Percentiles rank a stretch among this genome's conserved stretches.
Conservation (phyloP, 2,888 invertebrate genomes). For the Hoplodrina blanda region DNA sequence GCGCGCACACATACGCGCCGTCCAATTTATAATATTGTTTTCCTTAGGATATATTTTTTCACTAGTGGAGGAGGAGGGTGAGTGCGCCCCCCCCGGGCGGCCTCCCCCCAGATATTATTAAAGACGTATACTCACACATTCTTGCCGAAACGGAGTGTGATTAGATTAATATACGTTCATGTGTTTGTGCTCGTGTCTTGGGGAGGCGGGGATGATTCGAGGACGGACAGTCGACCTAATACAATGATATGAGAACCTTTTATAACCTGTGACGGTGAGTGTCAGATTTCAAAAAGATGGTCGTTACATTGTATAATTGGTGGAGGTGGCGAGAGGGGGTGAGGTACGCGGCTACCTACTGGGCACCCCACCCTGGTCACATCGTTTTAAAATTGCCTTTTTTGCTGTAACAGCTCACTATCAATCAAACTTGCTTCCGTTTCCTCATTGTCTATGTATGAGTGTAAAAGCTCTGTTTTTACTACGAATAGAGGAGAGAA, state of each 20-base stretch:
- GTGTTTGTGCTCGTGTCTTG: slow-evolving; percentile 69
- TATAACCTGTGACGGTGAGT: slow-evolving; percentile 63
- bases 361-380: background rate
- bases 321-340: background rate
- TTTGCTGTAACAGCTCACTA: slow-evolving; percentile 5
- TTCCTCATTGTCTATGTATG: slow-evolving; percentile 24
- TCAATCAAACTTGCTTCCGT: slow-evolving; percentile 28
- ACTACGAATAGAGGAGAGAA: background rate
- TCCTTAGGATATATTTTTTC: slow-evolving; percentile 90
- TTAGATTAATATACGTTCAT: slow-evolving; percentile 88
- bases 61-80: slow-evolving; percentile 82
- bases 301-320: slow-evolving; percentile 49
- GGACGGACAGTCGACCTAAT: slow-evolving; percentile 69
- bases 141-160: slow-evolving; percentile 87
- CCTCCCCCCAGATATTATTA: slow-evolving; percentile 89
- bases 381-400: slow-evolving; percentile 29
- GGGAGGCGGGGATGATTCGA: slow-evolving; percentile 58
- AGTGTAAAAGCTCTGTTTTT: slow-evolving; percentile 6
- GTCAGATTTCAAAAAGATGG: slow-evolving; percentile 62
- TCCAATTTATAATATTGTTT: slow-evolving; percentile 91
- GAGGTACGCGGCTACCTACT: background rate
- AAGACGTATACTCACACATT: slow-evolving; percentile 90
- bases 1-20: slow-evolving; percentile 76
- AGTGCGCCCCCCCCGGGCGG: slow-evolving; percentile 58
- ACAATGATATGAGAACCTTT: slow-evolving; percentile 70